Evolutionary conservation across 2,113 vertebrate species (phyloP), one percentile per base, ranked within the genome.

Genomic region (Python bivittatus): DNA sequence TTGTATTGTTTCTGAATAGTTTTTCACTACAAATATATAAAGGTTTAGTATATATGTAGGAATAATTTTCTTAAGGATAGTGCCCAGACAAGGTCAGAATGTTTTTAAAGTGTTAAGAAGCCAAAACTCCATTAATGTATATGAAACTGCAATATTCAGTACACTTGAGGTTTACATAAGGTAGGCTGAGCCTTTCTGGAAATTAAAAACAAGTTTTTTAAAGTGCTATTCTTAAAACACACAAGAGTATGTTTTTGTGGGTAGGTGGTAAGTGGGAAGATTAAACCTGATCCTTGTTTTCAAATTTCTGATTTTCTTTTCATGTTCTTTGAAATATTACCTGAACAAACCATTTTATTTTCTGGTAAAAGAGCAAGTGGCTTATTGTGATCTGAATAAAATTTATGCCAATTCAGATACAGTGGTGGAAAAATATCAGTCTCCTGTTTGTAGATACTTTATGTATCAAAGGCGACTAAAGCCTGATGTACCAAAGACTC

Each of bases 351-450:
- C 79, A 56, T 25, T 8, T 95, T 94, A 92, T 93, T 91, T 91
- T 91, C 52, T 94, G 96, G 84, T 90, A 96, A 94, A 96, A 95
- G 93, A 96, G 64, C 94, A 95, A 96, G 94, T n/a, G 4, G 96
- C 95, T 97, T 95, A 96, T 97, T 96, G 95, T 95, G 94, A 86
- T 13, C 95, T 97, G 95, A 94, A n/a, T 33, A 97, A 96, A 97
- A 96, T 97, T 94, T 95, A 94, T 92, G 96, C 97, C 97, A 91
- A 92, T 94, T 96, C 54, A 33, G 93, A 84, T 94, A 95, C 93
- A 89, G 88, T 84, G 90, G 96, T 94, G 84, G 93, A 48, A 84
- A 92, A 72, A 93, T 96, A 97, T 96, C 96, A 96, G 95, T 96
- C 96, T 95, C 91, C 15, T 72, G 88, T 93, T 93, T 95, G 94